Conservation (phyloP, 2,113 vertebrate genomes). For the Tychaedon coryphoeus region DNA sequence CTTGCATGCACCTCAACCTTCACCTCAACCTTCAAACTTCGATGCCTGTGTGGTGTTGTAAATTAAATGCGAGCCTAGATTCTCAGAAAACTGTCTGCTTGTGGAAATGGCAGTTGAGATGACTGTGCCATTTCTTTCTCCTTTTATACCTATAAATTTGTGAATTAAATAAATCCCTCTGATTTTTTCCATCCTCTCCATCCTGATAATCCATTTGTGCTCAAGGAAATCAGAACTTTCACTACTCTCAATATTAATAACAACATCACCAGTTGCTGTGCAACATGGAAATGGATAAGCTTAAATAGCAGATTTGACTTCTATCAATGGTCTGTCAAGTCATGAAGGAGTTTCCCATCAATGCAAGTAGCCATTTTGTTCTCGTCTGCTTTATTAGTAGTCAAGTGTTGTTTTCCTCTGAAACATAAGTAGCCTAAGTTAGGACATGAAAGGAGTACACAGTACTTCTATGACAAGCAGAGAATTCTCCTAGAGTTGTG, state of each 20-base stretch:
- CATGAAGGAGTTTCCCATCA: neutral
- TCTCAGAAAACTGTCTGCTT: neutral
- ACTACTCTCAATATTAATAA: neutral
- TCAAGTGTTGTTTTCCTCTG: neutral
- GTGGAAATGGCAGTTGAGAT: neutral
- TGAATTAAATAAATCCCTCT: neutral
- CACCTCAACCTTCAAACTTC: neutral
- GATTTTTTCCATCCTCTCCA: neutral
- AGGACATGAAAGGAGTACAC: neutral
- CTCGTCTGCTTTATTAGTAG: neutral
- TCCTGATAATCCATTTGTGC: neutral
- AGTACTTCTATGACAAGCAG: neutral
- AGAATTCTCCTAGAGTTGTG: neutral
- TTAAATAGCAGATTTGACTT: neutral
- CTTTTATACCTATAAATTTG: neutral
- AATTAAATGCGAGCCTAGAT: neutral
- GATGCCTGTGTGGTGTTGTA: accelerated
- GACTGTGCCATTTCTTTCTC: neutral
- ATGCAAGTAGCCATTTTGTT: neutral
- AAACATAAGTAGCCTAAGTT: neutral
- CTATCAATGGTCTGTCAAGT: neutral
- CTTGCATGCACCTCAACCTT: neutral
- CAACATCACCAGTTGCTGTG: neutral
- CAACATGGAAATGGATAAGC: neutral
- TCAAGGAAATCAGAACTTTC: neutral